Evolutionary conservation across 2,888 invertebrate genomes (phyloP).

Genomic region (Ametastegia equiseti): DNA sequence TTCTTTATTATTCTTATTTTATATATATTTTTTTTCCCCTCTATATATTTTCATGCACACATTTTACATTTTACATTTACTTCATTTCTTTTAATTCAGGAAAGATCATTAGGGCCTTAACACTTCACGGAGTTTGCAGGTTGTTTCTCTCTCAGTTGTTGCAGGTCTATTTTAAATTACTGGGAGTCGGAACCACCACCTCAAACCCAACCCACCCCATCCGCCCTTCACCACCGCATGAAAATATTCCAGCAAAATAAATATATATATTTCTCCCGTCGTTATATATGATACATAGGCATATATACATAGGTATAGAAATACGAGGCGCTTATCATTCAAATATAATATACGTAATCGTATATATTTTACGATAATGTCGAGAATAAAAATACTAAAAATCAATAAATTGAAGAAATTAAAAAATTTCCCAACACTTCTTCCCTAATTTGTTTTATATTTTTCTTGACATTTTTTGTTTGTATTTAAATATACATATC

Average conservation of each 20-base stretch:
- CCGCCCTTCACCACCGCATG: constrained; percentile 3
- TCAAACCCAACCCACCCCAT: no score
- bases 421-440: no score
- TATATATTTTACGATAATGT: no score
- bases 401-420: background rate
- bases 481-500: no score
- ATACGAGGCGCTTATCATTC: background rate
- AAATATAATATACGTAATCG: background rate
- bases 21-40: background rate
- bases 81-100: constrained; percentile 19
- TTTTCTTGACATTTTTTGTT: no score
- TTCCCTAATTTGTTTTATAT: no score
- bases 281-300: background rate
- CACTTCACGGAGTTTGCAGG: constrained; percentile 37
- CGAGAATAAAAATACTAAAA: background rate
- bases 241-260: constrained; percentile 4
- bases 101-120: constrained; percentile 33
- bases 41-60: background rate
- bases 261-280: background rate
- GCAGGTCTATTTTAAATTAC: constrained; percentile 30
- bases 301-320: background rate
- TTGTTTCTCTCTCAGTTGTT: constrained; percentile 15
- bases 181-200: constrained; percentile 16
- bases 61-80: background rate
- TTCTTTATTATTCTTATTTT: background rate